Base-by-base conservation (phyloP, 2,888 invertebrate species). In the Drosophila subquinaria region DNA sequence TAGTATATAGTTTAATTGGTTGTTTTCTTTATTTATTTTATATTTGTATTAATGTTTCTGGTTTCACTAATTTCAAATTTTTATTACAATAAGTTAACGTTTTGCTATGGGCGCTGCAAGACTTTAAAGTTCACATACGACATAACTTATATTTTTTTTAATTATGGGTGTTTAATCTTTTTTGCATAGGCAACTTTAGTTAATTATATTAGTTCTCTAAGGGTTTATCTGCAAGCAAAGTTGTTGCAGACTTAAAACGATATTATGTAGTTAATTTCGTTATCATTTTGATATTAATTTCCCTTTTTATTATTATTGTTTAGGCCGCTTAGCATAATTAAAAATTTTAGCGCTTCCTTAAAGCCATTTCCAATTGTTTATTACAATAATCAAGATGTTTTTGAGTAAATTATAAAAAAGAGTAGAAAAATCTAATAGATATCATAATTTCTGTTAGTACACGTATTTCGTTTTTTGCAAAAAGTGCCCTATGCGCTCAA, bases 381-480 rank as follows among this genome's bases (percentile, higher is more conserved):
- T 82, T 82, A 85, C 81, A 77, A 86, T 75, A 75, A 73, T 77
- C 82, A 84, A 74, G 69, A 79, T 76, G 82, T 51, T 64, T 75
- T 75, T 65, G 70, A 81, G 82, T 86, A 86, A 86, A 86, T 86
- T 75, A 89, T 87, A 89, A 81, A 86, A 85, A 88, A 88, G 89
- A 88, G 87, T 87, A 87, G 87, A 87, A 89, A 85, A 89, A 81
- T 89, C 87, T 89, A 89, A 85, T 89, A 85, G 82, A 89, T 81
- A 88, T 79, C 62, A 60, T 82, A 68, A 74, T 48, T 78, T 69
- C 60, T 73, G 75, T 79, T 84, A 82, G 79, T 82, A 72, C 63
- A 76, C 63, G 67, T 86, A 73, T 61, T 77, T 88, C 55, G 78
- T 76, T 79, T 88, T 87, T 88, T 87, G 89, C 89, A 86, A 86